Evolutionary conservation across 2,113 vertebrate species (phyloP).

Genomic region (Scophthalmus maximus): DNA sequence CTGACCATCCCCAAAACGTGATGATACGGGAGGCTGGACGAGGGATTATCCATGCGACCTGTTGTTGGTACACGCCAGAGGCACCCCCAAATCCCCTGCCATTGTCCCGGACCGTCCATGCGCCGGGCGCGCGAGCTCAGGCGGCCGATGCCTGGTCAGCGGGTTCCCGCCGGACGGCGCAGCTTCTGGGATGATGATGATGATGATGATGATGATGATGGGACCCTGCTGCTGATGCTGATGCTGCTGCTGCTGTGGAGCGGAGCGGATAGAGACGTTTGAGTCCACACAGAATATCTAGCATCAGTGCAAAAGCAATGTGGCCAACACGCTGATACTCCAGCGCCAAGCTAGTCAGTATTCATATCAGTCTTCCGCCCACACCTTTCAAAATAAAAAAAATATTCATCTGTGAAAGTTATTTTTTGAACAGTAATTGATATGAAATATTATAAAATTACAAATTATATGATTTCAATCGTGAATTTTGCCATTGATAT

Average conservation of each 20-base stretch:
- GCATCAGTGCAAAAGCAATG: constrained; percentile 46
- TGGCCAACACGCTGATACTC: constrained; percentile 49
- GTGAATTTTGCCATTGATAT: no score
- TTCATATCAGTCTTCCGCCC: constrained; percentile 35
- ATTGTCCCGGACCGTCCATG: constrained; percentile 66
- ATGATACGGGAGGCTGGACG: constrained; percentile 32
- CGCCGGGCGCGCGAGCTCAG: constrained; percentile 31
- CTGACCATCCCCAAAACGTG: constrained; percentile 50
- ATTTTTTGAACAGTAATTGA: no score
- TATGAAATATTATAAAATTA: no score
- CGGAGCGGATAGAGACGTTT: constrained; percentile 28
- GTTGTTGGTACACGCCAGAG: constrained; percentile 65
- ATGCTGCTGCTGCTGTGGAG: not conserved
- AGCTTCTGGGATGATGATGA: constrained; percentile 4
- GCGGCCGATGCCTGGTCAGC: constrained; percentile 60
- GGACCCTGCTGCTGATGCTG: constrained; percentile 17
- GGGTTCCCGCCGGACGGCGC: constrained; percentile 19
- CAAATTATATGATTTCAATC: no score
- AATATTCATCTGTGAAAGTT: no score
- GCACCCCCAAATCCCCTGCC: constrained; percentile 72
- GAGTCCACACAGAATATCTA: constrained; percentile 43
- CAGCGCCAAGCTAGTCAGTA: constrained; percentile 1
- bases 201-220: no score
- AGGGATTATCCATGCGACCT: constrained; percentile 76
- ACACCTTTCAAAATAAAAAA: constrained; percentile 60